Percentiles rank a stretch among this genome's conserved stretches.
Conservation (phyloP, 35 echinoderm and acorn worm genomes). For the Strongylocentrotus purpuratus region DNA sequence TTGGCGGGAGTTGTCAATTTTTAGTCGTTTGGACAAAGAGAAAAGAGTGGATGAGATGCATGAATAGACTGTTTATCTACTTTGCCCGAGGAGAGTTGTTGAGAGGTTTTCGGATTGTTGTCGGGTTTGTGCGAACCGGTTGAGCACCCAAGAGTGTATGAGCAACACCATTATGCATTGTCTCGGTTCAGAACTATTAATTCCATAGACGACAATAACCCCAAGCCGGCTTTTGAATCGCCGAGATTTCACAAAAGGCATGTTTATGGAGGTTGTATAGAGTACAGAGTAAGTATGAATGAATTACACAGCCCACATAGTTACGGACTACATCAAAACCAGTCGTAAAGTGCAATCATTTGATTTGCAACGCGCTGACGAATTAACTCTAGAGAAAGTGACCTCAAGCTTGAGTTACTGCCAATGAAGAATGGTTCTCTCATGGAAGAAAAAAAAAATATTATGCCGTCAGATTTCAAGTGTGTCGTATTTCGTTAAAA, state of each 20-base stretch:
- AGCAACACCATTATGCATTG: not conserved
- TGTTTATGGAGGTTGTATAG: not conserved
- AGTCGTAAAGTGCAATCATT: not conserved
- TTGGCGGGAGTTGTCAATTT: not conserved
- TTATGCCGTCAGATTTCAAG: not conserved
- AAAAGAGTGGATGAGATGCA: not conserved
- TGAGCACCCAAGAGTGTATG: not conserved
- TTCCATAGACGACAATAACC: not conserved
- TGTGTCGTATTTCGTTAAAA: not conserved
- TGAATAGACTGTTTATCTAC: not conserved
- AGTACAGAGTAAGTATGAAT: not conserved
- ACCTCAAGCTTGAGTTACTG: not conserved
- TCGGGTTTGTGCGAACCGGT: not conserved
- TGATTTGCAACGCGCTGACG: not conserved
- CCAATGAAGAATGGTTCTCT: not conserved
- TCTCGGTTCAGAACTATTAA: slow-evolving; percentile 11
- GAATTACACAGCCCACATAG: not conserved
- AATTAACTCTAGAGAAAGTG: not conserved
- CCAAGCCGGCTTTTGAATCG: not conserved
- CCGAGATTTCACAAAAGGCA: slow-evolving; percentile 23
- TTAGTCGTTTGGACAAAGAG: not conserved
- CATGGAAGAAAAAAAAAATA: not conserved
- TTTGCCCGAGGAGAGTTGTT: not conserved
- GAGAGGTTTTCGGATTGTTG: not conserved
- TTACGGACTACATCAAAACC: not conserved